These are phyloP conservation scores for Drosophila micromelanica DNA, from an alignment of 1,140 invertebrate genomes.

Conservation along the genomic window DNA sequence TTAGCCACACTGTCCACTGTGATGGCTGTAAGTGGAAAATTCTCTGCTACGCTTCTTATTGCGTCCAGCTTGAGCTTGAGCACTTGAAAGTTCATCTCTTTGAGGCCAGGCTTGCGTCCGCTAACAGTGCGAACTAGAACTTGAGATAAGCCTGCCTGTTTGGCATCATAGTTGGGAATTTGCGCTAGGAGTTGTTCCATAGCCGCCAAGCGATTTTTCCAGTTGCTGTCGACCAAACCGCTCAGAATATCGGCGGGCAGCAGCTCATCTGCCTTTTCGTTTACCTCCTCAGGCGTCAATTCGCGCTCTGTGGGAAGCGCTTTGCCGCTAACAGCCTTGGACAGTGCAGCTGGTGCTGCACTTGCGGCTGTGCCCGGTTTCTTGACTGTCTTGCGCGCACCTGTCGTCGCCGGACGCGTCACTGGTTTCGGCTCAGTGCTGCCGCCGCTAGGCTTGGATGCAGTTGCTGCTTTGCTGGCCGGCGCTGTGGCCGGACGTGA, in stretches of 20 bases:
- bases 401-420: constrained; percentile 85
- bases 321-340: constrained; percentile 83
- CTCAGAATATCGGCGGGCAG: constrained; percentile 87
- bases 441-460: constrained; percentile 85
- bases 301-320: constrained; percentile 85
- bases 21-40: constrained; percentile 89
- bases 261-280: constrained; percentile 88
- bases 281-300: constrained; percentile 88
- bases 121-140: constrained; percentile 90
- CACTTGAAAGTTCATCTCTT: constrained; percentile 96
- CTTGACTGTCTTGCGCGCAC: constrained; percentile 70
- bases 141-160: constrained; percentile 89
- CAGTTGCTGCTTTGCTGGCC: constrained; percentile 65
- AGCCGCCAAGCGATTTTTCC: constrained; percentile 93
- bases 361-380: constrained; percentile 46
- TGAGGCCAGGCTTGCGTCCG: constrained; percentile 95
- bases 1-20: constrained; percentile 91
- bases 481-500: constrained; percentile 86
- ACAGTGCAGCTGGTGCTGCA: constrained; percentile 14
- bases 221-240: constrained; percentile 91
- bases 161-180: constrained; percentile 87
- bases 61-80: constrained; percentile 93
- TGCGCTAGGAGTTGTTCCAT: constrained; percentile 90
- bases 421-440: constrained; percentile 86
- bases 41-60: constrained; percentile 91